Evolutionary conservation across 2,113 vertebrate species (phyloP).

Genomic region (Holacanthus passer): DNA sequence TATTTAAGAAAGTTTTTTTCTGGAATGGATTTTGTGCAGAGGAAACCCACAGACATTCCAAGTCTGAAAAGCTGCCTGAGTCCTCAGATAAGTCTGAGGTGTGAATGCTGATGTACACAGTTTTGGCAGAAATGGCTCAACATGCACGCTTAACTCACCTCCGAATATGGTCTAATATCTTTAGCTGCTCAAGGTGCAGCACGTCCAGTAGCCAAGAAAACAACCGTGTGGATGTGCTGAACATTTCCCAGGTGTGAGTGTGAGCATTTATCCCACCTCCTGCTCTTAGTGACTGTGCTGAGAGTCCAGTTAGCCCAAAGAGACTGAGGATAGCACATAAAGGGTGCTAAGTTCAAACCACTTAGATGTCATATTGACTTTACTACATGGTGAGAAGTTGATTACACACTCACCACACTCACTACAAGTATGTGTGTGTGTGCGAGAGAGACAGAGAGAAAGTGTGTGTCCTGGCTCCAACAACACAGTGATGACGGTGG

Average conservation of each 20-base stretch:
- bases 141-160: not conserved
- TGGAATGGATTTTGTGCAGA: not conserved
- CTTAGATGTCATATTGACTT: constrained; percentile 62
- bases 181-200: constrained; percentile 10
- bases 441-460: not conserved
- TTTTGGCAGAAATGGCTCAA: constrained; percentile 22
- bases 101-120: constrained; percentile 32
- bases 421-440: constrained; percentile 25
- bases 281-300: constrained; percentile 10
- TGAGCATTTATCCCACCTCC: not conserved
- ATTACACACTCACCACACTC: constrained; percentile 47
- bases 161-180: not conserved
- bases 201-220: constrained; percentile 17
- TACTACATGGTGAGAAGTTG: constrained; percentile 51
- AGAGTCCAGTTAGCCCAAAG: constrained; percentile 11
- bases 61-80: constrained; percentile 6
- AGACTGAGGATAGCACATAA: constrained; percentile 34
- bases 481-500: constrained; percentile 45
- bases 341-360: constrained; percentile 47
- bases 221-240: constrained; percentile 5
- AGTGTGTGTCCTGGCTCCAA: constrained; percentile 24
- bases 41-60: not conserved
- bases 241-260: constrained; percentile 25
- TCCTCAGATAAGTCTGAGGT: constrained; percentile 12
- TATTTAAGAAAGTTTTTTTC: constrained; percentile 8